Percentiles rank a stretch among this genome's conserved stretches.
Conservation (phyloP, 2,113 vertebrate genomes). For the Nesoenas mayeri region DNA sequence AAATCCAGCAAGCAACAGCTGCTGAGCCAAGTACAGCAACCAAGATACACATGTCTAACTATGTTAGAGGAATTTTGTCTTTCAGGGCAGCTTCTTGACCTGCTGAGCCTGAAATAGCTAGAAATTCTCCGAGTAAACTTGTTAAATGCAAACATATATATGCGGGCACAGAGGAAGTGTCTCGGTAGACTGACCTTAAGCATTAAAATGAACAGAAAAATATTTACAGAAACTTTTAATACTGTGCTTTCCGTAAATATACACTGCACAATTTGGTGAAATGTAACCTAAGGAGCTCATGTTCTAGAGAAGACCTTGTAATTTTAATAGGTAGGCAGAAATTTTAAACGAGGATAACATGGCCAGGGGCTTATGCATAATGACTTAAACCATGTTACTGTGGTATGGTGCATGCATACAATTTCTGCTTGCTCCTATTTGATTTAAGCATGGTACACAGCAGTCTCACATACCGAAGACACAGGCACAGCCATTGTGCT, state of each 20-base stretch:
- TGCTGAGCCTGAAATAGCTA: not conserved
- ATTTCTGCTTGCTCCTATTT: not conserved
- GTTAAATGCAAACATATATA: not conserved
- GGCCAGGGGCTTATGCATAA: not conserved
- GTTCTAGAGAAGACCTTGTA: not conserved
- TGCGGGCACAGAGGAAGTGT: not conserved
- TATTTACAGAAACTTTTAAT: not conserved
- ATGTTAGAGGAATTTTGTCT: not conserved
- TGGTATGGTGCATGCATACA: not conserved
- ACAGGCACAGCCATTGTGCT: not conserved
- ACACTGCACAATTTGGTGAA: not conserved
- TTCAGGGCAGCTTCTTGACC: not conserved
- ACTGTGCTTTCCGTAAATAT: not conserved
- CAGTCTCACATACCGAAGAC: not conserved
- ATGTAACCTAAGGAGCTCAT: not conserved
- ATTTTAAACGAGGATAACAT: not conserved
- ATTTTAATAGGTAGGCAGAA: not conserved
- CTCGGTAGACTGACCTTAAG: not conserved
- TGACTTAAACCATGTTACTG: not conserved
- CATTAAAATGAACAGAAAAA: not conserved
- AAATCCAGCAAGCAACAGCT: not conserved
- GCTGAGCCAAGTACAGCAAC: not conserved
- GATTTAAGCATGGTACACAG: not conserved
- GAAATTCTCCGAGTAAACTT: not conserved
- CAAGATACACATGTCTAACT: not conserved